Percentiles rank a stretch among this genome's conserved stretches.
phyloP scores from a whole-genome alignment of 2,888 invertebrate genomes.

The Stenichneumon culpator region DNA sequence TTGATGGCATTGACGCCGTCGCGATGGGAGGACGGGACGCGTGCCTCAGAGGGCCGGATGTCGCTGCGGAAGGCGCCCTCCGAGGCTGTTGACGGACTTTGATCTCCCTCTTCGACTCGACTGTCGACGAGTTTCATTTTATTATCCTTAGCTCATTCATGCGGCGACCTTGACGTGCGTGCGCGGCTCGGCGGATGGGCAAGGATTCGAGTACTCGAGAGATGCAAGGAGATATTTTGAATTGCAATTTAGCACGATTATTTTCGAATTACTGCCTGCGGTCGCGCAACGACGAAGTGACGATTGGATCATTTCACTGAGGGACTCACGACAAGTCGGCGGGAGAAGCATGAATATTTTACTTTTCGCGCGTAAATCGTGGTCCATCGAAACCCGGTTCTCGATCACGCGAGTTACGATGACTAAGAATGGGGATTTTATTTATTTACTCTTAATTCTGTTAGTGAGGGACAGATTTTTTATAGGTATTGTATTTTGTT shows the following conservation, averaged over 20 bases:
- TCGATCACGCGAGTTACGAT: constrained; percentile 6
- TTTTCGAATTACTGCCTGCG: constrained; percentile 1
- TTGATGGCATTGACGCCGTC: constrained; percentile 17
- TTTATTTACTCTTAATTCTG: background rate
- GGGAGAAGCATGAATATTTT: background rate
- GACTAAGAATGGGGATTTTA: background rate
- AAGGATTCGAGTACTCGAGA: background rate
- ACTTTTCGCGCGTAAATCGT: background rate
- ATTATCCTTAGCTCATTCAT: constrained; percentile 25
- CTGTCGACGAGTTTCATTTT: constrained; percentile 9
- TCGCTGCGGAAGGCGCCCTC: background rate
- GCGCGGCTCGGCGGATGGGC: background rate
- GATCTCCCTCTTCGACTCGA: background rate
- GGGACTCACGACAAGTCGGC: background rate
- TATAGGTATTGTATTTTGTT: background rate
- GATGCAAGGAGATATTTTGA: background rate
- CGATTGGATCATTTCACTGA: constrained; percentile 27
- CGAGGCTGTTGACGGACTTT: background rate
- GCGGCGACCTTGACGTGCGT: constrained; percentile 40
- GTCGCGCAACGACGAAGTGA: background rate
- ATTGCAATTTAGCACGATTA: constrained; percentile 10
- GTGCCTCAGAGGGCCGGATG: constrained; percentile 3
- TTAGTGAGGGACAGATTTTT: background rate
- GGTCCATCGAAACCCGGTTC: background rate
- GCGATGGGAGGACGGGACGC: background rate